Base-by-base conservation (phyloP, 1,140 invertebrate genomes). In the Polypedilum pembai region DNA sequence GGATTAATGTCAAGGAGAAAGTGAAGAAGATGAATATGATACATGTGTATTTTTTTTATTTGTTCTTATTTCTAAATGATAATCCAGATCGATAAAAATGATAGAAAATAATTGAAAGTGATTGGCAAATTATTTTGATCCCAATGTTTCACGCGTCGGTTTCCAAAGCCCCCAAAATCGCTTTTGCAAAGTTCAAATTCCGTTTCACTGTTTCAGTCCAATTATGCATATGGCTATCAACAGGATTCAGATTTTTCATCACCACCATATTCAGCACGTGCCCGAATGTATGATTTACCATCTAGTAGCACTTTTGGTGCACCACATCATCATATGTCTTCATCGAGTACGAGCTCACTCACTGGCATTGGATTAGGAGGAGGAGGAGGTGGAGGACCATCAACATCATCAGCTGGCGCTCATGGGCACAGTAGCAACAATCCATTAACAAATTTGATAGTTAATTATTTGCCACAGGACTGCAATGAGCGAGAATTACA, bases 401-500 rank as follows among this genome's bases (percentile, higher is more conserved):
- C 45, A n/a, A 56, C 45, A 12, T 56, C 45, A 56, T 4, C 78
- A 76, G 77, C 10, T 78, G 78, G 66, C 83, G 73, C 80, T 21
- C 65, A 69, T 18, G 4, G 5, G 4, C 17, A 18, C 20, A 18
- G 18, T 69, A 18, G 18, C 20, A 8, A 33, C 24, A 33, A 33
- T 33, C 24, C 65, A 83, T 76, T 21, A 69, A 92, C 93, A 10
- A 97, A 97, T 84, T 85, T 98, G 75, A 98, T 98, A 76, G 91
- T 98, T 77, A 98, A 98, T 84, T 98, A 98, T 82, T 86, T 98
- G 76, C 96, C 96, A 10, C 96, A 98, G 83, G 92, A 88, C 77
- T 91, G 96, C 85, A 93, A 91, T 1, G 95, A 97, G 80, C 92
- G 94, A 78, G 94, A 97, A 78, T 87, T 98, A 41, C 92, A 90